phyloP scores from a whole-genome alignment of 2,113 vertebrate species.

The Proteles cristata region DNA sequence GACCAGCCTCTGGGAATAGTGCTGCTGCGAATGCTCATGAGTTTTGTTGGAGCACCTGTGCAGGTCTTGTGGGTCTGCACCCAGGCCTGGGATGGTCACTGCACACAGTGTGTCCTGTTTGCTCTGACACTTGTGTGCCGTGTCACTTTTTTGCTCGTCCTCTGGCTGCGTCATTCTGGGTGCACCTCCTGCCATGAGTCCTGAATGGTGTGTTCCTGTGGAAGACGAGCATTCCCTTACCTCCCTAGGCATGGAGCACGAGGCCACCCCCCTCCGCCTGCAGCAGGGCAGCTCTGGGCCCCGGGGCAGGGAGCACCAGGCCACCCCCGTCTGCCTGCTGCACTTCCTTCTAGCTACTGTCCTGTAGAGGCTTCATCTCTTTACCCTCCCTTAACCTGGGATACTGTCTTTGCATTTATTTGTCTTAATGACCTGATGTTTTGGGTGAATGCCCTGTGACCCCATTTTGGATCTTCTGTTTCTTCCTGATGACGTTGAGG shows the following conservation, averaged over 20 bases:
- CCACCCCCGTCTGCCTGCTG: not conserved
- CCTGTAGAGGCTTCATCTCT: not conserved
- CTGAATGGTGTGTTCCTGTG: not conserved
- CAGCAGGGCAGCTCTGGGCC: too few relatives aligned
- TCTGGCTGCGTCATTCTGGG: not conserved
- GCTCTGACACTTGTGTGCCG: not conserved
- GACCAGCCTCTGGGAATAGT: rapidly evolving
- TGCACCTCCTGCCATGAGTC: rapidly evolving
- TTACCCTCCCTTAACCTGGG: not conserved
- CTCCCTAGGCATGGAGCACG: too few relatives aligned
- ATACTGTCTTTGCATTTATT: not conserved
- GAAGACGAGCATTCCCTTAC: not conserved
- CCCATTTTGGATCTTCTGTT: not conserved
- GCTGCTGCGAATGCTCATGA: not conserved
- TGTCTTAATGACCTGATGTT: not conserved
- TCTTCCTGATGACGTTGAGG: not conserved
- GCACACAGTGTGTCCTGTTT: too few relatives aligned
- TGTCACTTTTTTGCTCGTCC: not conserved
- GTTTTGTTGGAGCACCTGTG: not conserved
- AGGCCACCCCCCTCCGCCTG: too few relatives aligned
- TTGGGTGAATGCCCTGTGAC: not conserved
- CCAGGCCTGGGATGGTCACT: not conserved
- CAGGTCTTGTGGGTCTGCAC: not conserved
- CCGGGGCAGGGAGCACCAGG: not conserved
- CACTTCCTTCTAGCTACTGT: not conserved